Conservation (phyloP, 1,140 invertebrate species). For the Eriocheir sinensis region DNA sequence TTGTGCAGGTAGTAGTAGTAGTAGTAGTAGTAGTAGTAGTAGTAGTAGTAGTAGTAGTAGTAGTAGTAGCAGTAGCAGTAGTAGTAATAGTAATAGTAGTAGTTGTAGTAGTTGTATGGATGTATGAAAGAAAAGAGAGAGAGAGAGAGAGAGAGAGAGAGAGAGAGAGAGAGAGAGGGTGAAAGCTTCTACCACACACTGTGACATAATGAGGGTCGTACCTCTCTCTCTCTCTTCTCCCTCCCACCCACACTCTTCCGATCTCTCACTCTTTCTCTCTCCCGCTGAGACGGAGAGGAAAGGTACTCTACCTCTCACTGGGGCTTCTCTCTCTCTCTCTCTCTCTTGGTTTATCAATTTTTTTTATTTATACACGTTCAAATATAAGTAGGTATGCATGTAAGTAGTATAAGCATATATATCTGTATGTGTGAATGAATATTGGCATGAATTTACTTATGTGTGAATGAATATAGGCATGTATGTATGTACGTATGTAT, state of each 20-base stretch:
- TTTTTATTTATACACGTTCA: slow-evolving; percentile 19
- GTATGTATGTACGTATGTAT: slow-evolving; percentile 49
- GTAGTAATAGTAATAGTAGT: neutral
- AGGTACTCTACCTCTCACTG: neutral
- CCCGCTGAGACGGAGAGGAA: slow-evolving; percentile 9
- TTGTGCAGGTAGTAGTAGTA: neutral
- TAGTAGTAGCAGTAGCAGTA: neutral
- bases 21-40: slow-evolving; percentile 19
- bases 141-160: slow-evolving; percentile 50
- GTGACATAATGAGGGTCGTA: neutral
- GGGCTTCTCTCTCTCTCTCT: slow-evolving; percentile 7
- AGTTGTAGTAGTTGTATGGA: neutral
- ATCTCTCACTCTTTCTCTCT: neutral
- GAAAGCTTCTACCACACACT: slow-evolving; percentile 29
- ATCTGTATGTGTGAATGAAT: too few species aligned
- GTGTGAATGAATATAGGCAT: neutral
- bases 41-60: slow-evolving; percentile 37
- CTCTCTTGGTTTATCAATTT: neutral
- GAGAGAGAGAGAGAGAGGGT: slow-evolving; percentile 53
- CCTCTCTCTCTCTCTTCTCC: neutral
- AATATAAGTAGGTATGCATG: slow-evolving; percentile 26
- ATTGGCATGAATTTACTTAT: neutral
- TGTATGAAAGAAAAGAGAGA: slow-evolving; percentile 52
- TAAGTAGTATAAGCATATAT: too few species aligned
- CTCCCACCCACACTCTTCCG: neutral